Percentiles rank a stretch among this genome's conserved stretches.
phyloP scores from a whole-genome alignment of 1,140 invertebrate genomes.

The Zeugodacus cucurbitae region DNA sequence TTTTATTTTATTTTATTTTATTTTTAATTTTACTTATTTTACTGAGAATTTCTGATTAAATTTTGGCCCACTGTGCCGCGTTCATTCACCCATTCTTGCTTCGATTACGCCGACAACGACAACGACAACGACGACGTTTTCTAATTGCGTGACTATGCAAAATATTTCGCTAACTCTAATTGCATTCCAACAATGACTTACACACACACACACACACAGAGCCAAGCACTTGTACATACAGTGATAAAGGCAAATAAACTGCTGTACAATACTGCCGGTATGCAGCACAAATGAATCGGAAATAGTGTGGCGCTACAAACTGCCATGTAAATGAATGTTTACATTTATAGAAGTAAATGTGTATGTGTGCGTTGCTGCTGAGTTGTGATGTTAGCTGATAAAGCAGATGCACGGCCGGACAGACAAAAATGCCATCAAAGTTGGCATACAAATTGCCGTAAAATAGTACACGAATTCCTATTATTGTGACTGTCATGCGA shows the following conservation, averaged over 20 bases:
- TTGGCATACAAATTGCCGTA: slow-evolving; percentile 33
- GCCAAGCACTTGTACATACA: not conserved
- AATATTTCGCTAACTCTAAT: slow-evolving; percentile 37
- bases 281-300: slow-evolving; percentile 28
- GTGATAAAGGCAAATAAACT: slow-evolving; percentile 10
- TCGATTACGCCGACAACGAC: not conserved
- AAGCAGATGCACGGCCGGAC: not conserved
- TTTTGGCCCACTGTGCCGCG: not conserved
- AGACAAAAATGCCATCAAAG: slow-evolving; percentile 37
- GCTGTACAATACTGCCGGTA: not conserved
- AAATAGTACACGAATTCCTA: slow-evolving; percentile 21
- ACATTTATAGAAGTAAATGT: too few relatives aligned
- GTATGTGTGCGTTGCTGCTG: not conserved
- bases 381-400: not conserved
- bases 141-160: slow-evolving; percentile 39
- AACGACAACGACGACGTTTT: not conserved
- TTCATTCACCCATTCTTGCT: not conserved
- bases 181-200: slow-evolving; percentile 15
- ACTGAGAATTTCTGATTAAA: too few relatives aligned
- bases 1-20: too few relatives aligned
- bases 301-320: not conserved
- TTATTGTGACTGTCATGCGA: not conserved
- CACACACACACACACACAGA: not conserved
- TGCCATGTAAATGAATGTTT: not conserved
- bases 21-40: not conserved